Evolutionary conservation across 2,113 vertebrate genomes (phyloP).

Genomic region (Noctilio leporinus): DNA sequence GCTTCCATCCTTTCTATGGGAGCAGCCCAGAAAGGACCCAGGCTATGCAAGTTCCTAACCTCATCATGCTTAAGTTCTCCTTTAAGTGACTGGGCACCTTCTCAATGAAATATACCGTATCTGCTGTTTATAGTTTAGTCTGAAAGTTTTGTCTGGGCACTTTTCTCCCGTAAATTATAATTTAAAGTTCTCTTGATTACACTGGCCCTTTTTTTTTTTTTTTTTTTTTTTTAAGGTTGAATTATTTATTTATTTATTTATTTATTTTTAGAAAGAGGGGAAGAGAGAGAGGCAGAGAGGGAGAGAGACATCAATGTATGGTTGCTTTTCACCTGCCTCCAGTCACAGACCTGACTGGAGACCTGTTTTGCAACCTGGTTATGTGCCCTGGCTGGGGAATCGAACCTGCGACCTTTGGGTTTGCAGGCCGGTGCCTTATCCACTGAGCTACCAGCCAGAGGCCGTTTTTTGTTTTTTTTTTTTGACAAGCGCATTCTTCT

Average conservation of each 20-base stretch:
- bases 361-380: no score
- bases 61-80: background rate
- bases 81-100: background rate
- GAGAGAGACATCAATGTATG: no score
- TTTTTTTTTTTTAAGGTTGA: background rate
- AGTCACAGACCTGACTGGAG: no score
- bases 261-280: no score
- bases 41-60: background rate
- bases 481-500: background rate
- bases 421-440: no score
- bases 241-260: no score
- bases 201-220: background rate
- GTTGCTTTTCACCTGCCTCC: no score
- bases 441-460: no score
- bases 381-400: no score
- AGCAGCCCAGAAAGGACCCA: background rate
- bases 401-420: no score
- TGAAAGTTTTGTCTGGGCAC: background rate
- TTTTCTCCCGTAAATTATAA: background rate
- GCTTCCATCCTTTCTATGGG: background rate
- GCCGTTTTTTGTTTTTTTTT: no score
- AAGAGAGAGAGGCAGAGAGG: no score
- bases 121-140: background rate
- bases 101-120: background rate
- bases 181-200: background rate